phyloP scores from a whole-genome alignment of 1,140 invertebrate species.

The Drosophila hydei region DNA sequence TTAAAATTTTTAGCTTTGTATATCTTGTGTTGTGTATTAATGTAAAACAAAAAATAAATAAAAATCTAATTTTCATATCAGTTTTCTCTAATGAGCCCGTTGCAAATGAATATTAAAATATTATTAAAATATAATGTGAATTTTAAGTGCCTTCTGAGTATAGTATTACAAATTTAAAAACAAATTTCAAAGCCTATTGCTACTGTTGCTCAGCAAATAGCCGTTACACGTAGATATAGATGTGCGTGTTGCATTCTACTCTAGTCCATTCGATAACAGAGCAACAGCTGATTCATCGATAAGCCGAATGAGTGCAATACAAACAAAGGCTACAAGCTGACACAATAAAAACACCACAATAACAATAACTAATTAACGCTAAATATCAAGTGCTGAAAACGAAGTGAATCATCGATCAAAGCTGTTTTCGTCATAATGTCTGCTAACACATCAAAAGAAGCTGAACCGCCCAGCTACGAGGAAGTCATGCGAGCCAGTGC shows the following conservation, averaged over 20 bases:
- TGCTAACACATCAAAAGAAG: slow-evolving; percentile 44
- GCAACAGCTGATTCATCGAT: slow-evolving; percentile 44
- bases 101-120: no score
- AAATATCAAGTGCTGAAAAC: slow-evolving; percentile 2
- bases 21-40: no score
- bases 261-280: slow-evolving; percentile 17
- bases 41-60: no score
- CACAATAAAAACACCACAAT: slow-evolving; percentile 37
- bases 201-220: not conserved
- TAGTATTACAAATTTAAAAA: not conserved
- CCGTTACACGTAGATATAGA: not conserved
- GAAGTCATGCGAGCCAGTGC: slow-evolving; percentile 61
- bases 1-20: no score
- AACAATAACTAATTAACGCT: slow-evolving; percentile 21
- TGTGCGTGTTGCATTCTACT: not conserved
- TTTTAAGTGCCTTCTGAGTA: not conserved
- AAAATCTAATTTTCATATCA: no score
- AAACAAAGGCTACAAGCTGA: slow-evolving; percentile 30
- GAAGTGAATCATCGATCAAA: slow-evolving; percentile 23
- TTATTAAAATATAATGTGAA: no score
- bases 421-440: slow-evolving; percentile 27
- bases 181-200: not conserved
- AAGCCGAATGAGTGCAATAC: slow-evolving; percentile 12
- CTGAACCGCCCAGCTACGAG: slow-evolving; percentile 63
- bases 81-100: no score